phyloP scores from a whole-genome alignment of 2,113 vertebrate species.

The Hippoglossus stenolepis region DNA sequence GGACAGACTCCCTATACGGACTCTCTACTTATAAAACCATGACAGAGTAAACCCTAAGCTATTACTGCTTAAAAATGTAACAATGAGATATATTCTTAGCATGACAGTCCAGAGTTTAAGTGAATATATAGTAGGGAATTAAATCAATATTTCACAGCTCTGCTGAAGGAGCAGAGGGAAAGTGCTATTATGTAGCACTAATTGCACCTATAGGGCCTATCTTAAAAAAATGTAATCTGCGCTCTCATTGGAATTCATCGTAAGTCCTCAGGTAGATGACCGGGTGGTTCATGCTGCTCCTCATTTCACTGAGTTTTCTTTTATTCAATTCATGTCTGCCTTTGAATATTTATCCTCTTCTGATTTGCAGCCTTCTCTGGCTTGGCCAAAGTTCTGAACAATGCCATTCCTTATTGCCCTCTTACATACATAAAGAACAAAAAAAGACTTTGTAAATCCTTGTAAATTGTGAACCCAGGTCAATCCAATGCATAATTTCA shows the following conservation, averaged over 20 bases:
- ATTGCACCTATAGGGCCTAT: constrained; percentile 78
- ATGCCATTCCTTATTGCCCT: constrained; percentile 15
- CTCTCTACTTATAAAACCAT: constrained; percentile 43
- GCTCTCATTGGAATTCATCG: constrained; percentile 73
- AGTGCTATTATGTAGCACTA: constrained; percentile 74
- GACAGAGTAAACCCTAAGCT: constrained; percentile 50
- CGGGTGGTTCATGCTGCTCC: constrained; percentile 28
- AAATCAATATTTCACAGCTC: constrained; percentile 77
- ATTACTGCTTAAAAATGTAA: constrained; percentile 36
- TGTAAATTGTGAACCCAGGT: constrained; percentile 33
- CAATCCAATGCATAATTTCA: constrained; percentile 18
- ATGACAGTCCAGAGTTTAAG: constrained; percentile 68
- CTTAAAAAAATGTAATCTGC: constrained; percentile 59
- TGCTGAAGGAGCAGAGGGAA: constrained; percentile 46
- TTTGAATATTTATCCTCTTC: constrained; percentile 64
- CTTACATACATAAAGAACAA: constrained; percentile 29
- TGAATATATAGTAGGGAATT: constrained; percentile 73
- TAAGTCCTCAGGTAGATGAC: constrained; percentile 61
- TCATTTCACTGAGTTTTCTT: constrained; percentile 55
- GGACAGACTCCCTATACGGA: constrained; percentile 17
- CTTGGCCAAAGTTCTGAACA: constrained; percentile 17
- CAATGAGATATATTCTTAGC: constrained; percentile 60
- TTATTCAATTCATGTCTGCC: constrained; percentile 58
- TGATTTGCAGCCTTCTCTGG: constrained; percentile 54
- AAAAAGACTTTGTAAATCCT: constrained; percentile 22